Base-by-base conservation (phyloP, 37 sponge, comb jelly and placozoan species). In the Halichondria panicea region DNA sequence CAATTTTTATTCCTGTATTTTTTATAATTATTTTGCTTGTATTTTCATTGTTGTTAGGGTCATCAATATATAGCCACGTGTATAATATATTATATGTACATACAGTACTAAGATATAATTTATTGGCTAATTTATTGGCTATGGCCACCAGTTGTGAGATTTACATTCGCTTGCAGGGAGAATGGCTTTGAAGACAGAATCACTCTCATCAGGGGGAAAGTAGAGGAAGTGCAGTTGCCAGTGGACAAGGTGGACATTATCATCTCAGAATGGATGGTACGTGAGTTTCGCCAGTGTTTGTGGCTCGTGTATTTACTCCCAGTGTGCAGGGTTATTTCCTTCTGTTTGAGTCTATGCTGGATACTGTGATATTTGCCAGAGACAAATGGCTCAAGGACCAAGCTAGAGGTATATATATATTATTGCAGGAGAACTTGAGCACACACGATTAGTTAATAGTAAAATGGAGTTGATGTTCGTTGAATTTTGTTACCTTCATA, bases 211-310 rank as follows among this genome's bases (percentile, higher is more conserved):
- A 80, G 72, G 42, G 94, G 87, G 8, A 48, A 63, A 18, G 58
- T 89, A 12, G 91, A 89, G 32, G 84, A 89, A 25, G 83, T 93
- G 19, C 35, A 71, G 25, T 73, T 93, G 21, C 91, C 94, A 32
- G 73, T 76, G 25, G 92, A 88, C 0, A 72, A 91, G 41, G 90
- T 89, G 64, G 94, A 93, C 57, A 66, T 90, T 25, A 85, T 93
- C 36, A 81, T 93, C 24, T 93, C 94, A n/a, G 94, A 93, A 61
- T 93, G 94, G 94, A 93, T 93, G 94, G 90, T 89, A 52, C 5
- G 74, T 54, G 28, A n/a, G n/a, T n/a, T n/a, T n/a, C n/a, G n/a
- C n/a, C n/a, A n/a, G n/a, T n/a, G n/a, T n/a, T n/a, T n/a, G n/a
- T n/a, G n/a, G n/a, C 35, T 24, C n/a, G 73, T 72, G 15, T 48